Conservation (phyloP, 2,797 vertebrate genomes). For the Brotula barbata region DNA sequence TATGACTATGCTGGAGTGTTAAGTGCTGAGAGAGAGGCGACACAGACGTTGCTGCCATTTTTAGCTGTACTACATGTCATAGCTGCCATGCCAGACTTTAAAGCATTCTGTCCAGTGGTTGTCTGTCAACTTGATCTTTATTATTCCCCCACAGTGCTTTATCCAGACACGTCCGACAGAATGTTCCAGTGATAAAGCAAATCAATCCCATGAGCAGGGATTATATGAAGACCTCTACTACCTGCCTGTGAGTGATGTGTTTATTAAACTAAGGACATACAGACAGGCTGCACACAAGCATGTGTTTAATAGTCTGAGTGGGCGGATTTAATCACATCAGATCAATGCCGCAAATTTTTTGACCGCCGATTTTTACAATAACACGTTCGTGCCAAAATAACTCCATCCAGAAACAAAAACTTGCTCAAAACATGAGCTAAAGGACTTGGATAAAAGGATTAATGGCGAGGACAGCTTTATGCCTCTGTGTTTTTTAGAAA, state of each 20-base stretch:
- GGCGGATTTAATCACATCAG: too few relatives aligned
- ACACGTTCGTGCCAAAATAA: too few relatives aligned
- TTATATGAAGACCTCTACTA: constrained; percentile 40
- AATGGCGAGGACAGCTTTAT: too few relatives aligned
- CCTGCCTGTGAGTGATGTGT: constrained; percentile 75
- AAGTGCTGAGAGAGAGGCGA: constrained; percentile 12
- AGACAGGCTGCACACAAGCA: too few relatives aligned
- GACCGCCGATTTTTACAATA: too few relatives aligned
- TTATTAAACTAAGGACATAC: constrained; percentile 1
- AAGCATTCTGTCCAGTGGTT: constrained; percentile 10
- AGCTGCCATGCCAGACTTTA: constrained; percentile 35
- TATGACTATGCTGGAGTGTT: constrained; percentile 59
- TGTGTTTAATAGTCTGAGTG: too few relatives aligned
- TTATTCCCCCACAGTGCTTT: constrained; percentile 64
- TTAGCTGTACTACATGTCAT: constrained; percentile 32
- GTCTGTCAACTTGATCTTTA: constrained; percentile 45
- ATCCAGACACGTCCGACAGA: neutral
- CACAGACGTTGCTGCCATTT: constrained; percentile 41
- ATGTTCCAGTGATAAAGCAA: constrained; percentile 16
- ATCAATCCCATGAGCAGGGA: constrained; percentile 23
- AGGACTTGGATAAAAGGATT: too few relatives aligned
- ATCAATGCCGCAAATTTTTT: too few relatives aligned
- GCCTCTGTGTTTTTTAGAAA: too few relatives aligned
- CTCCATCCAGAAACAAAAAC: too few relatives aligned
- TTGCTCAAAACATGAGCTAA: too few relatives aligned